phyloP scores from a whole-genome alignment of 2,888 invertebrate genomes.

The Drosophila robusta region DNA sequence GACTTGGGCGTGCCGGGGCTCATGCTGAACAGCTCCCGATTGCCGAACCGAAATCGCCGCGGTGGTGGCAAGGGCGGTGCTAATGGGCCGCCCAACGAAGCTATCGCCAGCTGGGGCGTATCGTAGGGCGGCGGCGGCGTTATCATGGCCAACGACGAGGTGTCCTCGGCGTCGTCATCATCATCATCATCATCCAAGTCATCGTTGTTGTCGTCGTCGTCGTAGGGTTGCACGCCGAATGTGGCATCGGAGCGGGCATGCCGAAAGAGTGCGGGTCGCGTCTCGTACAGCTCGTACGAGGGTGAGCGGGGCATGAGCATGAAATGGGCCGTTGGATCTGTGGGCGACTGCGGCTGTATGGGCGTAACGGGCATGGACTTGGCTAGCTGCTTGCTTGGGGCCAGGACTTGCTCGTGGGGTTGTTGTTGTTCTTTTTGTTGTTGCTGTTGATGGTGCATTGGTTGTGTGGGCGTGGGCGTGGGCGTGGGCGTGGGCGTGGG shows the following conservation, averaged over 20 bases:
- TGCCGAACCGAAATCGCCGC: constrained; percentile 80
- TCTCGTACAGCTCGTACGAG: constrained; percentile 70
- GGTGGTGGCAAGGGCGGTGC: constrained; percentile 69
- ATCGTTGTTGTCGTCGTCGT: constrained; percentile 32
- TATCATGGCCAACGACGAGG: constrained; percentile 82
- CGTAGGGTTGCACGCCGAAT: constrained; percentile 27
- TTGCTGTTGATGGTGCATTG: constrained; percentile 29
- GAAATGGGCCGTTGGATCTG: constrained; percentile 57
- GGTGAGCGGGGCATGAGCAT: constrained; percentile 51
- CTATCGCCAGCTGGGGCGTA: constrained; percentile 62
- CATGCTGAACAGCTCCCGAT: constrained; percentile 82
- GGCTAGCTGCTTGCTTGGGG: constrained; percentile 54
- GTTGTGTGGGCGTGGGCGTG: constrained; percentile 27
- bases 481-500: constrained; percentile 56
- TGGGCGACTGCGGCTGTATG: constrained; percentile 75
- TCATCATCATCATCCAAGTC: constrained; percentile 30
- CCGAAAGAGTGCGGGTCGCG: constrained; percentile 31
- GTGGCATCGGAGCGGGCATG: constrained; percentile 56
- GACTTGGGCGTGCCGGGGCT: constrained; percentile 76
- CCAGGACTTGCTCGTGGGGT: constrained; percentile 24
- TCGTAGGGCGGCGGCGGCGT: constrained; percentile 83
- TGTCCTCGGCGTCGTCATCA: constrained; percentile 54
- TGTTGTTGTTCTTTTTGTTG: constrained; percentile 42
- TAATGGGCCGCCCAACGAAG: constrained; percentile 1
- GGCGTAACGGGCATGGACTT: constrained; percentile 80